Evolutionary conservation across 30 jellyfish, hydroid and myxozoan genomes (phyloP).

Genomic region (Aurelia aurita): DNA sequence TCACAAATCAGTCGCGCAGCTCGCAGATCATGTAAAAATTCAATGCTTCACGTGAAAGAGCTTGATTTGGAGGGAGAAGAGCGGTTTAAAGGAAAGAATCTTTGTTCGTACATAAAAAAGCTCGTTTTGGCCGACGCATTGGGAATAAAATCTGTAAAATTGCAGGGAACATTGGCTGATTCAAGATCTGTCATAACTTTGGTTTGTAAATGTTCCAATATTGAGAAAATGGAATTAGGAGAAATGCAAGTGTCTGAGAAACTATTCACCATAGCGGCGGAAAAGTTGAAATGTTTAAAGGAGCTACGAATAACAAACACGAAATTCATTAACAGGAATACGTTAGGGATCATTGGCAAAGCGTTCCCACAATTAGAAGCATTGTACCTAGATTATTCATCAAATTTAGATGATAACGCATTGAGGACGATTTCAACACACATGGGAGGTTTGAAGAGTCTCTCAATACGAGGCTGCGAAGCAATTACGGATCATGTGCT

Average conservation of each 20-base stretch:
- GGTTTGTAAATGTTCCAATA: not conserved
- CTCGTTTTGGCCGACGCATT: not conserved
- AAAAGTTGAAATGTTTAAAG: not conserved
- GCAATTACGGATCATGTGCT: conserved; percentile 18
- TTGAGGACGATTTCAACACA: not conserved
- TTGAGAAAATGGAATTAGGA: conserved; percentile 23
- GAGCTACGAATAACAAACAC: conserved; percentile 24
- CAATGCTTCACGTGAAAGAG: not conserved
- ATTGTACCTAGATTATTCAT: conserved; percentile 5
- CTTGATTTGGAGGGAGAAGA: conserved; percentile 11
- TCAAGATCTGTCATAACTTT: not conserved
- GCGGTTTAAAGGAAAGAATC: conserved; percentile 6
- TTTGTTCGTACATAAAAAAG: not conserved
- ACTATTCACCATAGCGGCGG: not conserved
- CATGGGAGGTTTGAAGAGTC: conserved; percentile 12
- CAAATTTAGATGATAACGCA: conserved; percentile 6
- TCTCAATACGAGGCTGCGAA: conserved; percentile 28
- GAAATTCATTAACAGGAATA: conserved; percentile 14
- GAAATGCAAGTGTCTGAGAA: conserved; percentile 28
- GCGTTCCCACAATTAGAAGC: not conserved
- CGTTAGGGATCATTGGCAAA: not conserved
- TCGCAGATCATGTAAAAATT: conserved; percentile 10
- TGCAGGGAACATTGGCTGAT: conserved; percentile 15
- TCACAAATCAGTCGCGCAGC: conserved; percentile 1
- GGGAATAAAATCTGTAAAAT: not conserved